Evolutionary conservation across 2,888 invertebrate species (phyloP), one percentile per base, ranked within the genome.

Genomic region (Uropetala carovei): DNA sequence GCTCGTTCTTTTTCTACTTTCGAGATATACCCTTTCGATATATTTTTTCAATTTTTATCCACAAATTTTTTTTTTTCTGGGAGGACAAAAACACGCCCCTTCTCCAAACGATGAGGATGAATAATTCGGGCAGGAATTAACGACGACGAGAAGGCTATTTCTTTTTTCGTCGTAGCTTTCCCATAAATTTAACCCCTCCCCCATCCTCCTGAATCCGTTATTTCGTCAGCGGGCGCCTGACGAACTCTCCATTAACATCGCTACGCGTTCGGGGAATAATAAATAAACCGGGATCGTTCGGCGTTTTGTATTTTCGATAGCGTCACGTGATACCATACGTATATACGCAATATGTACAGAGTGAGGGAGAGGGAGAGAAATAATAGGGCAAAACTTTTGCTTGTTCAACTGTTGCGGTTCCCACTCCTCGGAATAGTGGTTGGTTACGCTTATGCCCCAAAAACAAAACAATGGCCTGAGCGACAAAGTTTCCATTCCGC

Each of bases 141-240:
- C 43, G 30, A 16, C 43, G 30, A 43, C 8, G 14, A 5, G 30
- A 5, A 4, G 0, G 10, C 27, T 75, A 75, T 75, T 22, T 22
- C 43, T 82, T 22, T 30, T 83, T 57, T 83, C 56, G 18, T 56
- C 83, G 18, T 57, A n/a, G 60, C n/a, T 14, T 64, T 5, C 5
- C 5, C 89, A n/a, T 89, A 89, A 64, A 89, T 43, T 89, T 27
- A 18, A n/a, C 16, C 56, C n/a, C 3, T 56, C 16, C 56, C n/a
- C 3, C 56, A 13, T 9, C 57, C 56, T 7, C n/a, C 27, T 11
- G 89, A 64, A 68, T 68, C 43, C 43, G 64, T 89, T 89, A 89
- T 89, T 64, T 43, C 89, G 68, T 89, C 89, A 89, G 64, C 89
- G 64, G 64, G 59, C 43, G 64, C 60, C 64, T 64, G 89, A 68